These are phyloP conservation scores for Crypturellus tataupa DNA, from an alignment of 2,797 vertebrate species.

Conservation along the genomic window DNA sequence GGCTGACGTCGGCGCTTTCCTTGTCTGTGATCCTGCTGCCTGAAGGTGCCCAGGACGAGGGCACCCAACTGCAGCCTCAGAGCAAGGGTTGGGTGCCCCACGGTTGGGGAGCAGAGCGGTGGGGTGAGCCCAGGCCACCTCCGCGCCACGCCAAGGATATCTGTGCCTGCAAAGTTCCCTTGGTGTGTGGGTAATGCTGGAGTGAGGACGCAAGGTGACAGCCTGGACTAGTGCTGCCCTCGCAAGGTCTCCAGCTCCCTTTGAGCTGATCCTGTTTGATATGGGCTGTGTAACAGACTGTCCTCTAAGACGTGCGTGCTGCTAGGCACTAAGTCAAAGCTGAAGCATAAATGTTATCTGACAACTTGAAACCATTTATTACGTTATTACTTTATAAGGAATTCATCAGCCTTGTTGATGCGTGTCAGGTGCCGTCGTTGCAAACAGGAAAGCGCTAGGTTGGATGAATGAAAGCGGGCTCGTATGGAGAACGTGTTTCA, in stretches of 20 bases:
- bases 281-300: neutral
- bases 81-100: neutral
- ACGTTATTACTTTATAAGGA: neutral
- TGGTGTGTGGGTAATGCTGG: neutral
- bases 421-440: neutral
- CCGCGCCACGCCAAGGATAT: neutral
- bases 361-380: neutral
- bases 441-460: neutral
- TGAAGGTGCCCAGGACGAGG: neutral
- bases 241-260: neutral
- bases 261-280: neutral
- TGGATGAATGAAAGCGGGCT: neutral
- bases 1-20: neutral
- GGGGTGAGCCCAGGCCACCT: neutral
- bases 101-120: no score
- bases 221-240: neutral
- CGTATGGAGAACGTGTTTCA: neutral
- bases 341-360: neutral
- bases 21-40: neutral
- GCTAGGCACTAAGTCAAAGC: neutral
- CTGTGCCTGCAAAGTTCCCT: neutral
- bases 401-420: neutral
- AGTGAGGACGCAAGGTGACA: neutral
- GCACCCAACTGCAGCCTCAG: neutral
- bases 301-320: neutral